phyloP scores from a whole-genome alignment of 1,140 invertebrate species.

The Pararge aegeria region DNA sequence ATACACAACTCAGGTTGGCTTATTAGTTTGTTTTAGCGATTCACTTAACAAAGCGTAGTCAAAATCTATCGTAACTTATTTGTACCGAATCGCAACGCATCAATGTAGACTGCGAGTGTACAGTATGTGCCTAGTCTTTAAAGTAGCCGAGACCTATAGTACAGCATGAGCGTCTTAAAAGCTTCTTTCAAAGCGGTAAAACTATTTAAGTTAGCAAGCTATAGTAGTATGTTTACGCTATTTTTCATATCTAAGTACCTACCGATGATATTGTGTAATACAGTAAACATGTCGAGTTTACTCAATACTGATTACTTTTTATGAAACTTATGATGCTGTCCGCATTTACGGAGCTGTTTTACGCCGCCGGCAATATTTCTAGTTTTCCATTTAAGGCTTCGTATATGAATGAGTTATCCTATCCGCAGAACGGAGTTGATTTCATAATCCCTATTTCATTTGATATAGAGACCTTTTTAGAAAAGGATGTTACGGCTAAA shows the following conservation, averaged over 20 bases:
- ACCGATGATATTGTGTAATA: slow-evolving; percentile 1
- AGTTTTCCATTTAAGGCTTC: slow-evolving; percentile 55
- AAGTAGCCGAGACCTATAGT: too few relatives aligned
- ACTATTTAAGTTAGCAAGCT: too few relatives aligned
- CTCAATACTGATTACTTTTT: slow-evolving; percentile 32
- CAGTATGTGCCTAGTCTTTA: too few relatives aligned
- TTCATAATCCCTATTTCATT: slow-evolving; percentile 33
- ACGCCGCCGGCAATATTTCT: slow-evolving; percentile 50
- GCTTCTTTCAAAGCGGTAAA: too few relatives aligned
- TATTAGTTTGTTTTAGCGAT: too few relatives aligned
- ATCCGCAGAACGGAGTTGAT: slow-evolving; percentile 16
- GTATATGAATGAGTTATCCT: slow-evolving; percentile 61
- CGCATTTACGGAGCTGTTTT: slow-evolving; percentile 49
- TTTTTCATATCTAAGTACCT: neutral
- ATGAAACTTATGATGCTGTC: slow-evolving; percentile 41
- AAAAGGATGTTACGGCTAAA: slow-evolving; percentile 35
- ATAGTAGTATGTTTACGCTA: neutral
- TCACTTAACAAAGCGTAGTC: too few relatives aligned
- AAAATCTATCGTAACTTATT: too few relatives aligned
- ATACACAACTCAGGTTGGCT: too few relatives aligned
- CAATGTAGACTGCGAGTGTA: too few relatives aligned
- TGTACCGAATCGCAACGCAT: too few relatives aligned
- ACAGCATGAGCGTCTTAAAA: too few relatives aligned
- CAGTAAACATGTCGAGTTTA: slow-evolving; percentile 13
- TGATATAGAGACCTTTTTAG: slow-evolving; percentile 32